These are phyloP conservation scores for Machimus atricapillus DNA, from an alignment of 2,888 invertebrate genomes.

Conservation along the genomic window DNA sequence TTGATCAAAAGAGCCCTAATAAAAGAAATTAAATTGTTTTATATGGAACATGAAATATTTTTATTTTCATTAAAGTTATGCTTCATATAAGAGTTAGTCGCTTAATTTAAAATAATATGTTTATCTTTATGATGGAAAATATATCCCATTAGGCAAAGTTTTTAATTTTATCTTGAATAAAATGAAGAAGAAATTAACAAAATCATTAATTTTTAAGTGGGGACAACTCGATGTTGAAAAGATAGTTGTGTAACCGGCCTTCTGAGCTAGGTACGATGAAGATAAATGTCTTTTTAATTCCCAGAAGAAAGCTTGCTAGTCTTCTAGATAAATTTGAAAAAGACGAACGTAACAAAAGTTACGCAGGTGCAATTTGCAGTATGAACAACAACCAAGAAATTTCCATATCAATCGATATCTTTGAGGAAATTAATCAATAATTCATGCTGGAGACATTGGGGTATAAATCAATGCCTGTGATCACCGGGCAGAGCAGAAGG, in stretches of 20 bases:
- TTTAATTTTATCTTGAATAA: neutral
- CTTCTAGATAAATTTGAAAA: neutral
- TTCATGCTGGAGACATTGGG: neutral
- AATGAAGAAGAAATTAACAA: neutral
- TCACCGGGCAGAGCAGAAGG: neutral
- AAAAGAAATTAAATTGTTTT: too few relatives aligned
- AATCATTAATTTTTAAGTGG: neutral
- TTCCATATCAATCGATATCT: constrained; percentile 9
- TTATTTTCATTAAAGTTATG: too few relatives aligned
- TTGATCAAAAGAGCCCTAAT: too few relatives aligned
- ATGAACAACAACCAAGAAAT: neutral
- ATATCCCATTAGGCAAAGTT: too few relatives aligned
- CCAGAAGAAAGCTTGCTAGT: neutral
- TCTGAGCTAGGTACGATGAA: neutral
- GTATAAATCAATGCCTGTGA: constrained; percentile 8
- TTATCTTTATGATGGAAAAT: too few relatives aligned
- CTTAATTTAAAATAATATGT: too few relatives aligned
- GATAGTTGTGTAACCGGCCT: neutral
- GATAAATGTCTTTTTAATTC: neutral
- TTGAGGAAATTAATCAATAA: constrained; percentile 12
- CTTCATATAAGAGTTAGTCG: too few relatives aligned
- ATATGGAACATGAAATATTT: too few relatives aligned
- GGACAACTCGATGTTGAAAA: neutral
- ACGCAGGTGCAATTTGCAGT: constrained; percentile 2
- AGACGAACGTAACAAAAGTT: neutral